Percentiles rank a stretch among this genome's conserved stretches.
Evolutionary conservation across 2,888 invertebrate genomes (phyloP).

Genomic region (Uropetala carovei): DNA sequence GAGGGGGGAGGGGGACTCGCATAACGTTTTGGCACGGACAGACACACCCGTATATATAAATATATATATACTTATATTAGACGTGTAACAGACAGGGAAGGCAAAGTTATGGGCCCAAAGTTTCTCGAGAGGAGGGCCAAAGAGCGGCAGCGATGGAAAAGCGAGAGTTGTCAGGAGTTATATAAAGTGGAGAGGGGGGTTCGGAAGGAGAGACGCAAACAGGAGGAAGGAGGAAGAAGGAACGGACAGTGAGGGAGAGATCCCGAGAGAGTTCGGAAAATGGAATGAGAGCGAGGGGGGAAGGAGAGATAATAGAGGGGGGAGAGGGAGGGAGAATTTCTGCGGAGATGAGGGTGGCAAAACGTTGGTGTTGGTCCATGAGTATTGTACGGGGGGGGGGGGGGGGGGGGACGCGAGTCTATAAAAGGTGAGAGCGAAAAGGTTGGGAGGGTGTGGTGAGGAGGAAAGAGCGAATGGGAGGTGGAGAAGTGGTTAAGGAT

Average conservation of each 20-base stretch:
- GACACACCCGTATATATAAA: too few relatives aligned
- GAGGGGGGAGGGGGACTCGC: too few relatives aligned
- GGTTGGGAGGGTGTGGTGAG: background rate
- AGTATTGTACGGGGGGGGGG: background rate
- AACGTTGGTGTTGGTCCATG: background rate
- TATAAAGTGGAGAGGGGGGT: background rate
- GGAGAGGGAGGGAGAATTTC: background rate
- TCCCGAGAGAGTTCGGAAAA: background rate
- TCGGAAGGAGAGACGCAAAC: background rate
- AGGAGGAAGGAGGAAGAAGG: background rate
- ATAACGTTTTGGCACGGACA: too few relatives aligned
- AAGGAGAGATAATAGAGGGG: background rate
- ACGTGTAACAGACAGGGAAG: background rate
- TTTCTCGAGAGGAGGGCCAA: background rate
- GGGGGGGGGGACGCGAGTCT: background rate
- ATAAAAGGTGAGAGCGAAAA: background rate
- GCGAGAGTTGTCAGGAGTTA: conserved; percentile 4
- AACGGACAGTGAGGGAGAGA: background rate
- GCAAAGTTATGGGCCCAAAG: background rate
- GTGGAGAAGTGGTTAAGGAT: too few relatives aligned
- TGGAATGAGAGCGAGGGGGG: background rate
- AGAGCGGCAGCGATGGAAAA: background rate
- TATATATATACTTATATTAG: too few relatives aligned
- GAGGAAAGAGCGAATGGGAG: background rate
- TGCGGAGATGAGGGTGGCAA: background rate